Conservation (phyloP, 2,113 vertebrate genomes). For the Calyptommatus sinebrachiatus region DNA sequence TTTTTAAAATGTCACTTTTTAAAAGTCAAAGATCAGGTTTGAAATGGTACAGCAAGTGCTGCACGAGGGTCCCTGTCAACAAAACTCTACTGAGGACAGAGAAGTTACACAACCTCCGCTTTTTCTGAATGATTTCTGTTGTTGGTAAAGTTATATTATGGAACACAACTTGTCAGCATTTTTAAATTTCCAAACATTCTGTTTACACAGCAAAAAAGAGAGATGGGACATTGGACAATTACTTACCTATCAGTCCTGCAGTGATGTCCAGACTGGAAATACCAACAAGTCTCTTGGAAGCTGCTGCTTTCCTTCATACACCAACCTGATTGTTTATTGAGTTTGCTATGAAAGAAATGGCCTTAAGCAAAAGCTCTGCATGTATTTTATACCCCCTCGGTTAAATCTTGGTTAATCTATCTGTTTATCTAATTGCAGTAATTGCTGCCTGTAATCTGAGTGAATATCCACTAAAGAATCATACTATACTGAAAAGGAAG, state of each 20-base stretch:
- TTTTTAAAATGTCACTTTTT: too few species aligned
- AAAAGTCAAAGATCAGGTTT: too few species aligned
- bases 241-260: constrained; percentile 48
- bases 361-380: constrained; percentile 47
- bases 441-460: constrained; percentile 73
- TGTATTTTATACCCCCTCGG: constrained; percentile 72
- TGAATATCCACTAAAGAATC: constrained; percentile 76
- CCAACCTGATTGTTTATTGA: constrained; percentile 63
- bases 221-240: constrained; percentile 18
- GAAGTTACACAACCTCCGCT: too few species aligned
- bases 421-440: constrained; percentile 76
- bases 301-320: constrained; percentile 51
- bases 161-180: neutral
- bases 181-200: neutral
- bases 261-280: constrained; percentile 34
- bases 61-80: neutral
- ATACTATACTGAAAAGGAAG: constrained; percentile 71
- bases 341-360: constrained; percentile 57
- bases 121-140: constrained; percentile 8
- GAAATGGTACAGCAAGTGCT: too few species aligned
- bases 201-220: neutral
- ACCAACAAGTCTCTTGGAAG: constrained; percentile 57
- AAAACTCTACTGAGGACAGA: neutral
- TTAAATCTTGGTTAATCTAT: constrained; percentile 73
- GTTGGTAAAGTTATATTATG: neutral